Evolutionary conservation across 1,140 invertebrate species (phyloP), one percentile per base, ranked within the genome.

Genomic region (Diorhabda sublineata): DNA sequence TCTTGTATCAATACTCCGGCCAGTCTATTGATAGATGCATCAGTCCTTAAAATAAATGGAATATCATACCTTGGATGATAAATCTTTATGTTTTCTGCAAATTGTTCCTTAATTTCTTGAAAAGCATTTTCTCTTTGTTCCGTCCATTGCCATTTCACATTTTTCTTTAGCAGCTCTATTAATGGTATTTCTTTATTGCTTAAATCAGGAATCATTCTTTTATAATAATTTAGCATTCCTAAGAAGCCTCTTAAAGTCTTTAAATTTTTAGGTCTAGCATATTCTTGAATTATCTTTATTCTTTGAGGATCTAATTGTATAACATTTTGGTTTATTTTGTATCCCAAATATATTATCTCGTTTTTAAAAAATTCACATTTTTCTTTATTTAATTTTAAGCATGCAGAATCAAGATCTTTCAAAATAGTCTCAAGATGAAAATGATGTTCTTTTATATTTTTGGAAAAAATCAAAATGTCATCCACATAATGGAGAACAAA

Each of bases 1-100:
- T 26, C 44, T 43, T 82, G 78, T 72, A 80, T 79, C 47, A 81
- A 65, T 4, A 82, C 61, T 44, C 80, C 78, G 61, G 81, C 81
- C 41, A 83, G 57, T 45, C 81, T 72, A 60, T 70, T 56, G 42
- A 68, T 45, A 61, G 62, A 69, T 58, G 77, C 76, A 71, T 79
- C 76, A 57, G 75, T 74, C 7, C 75, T 66, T 58, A 79, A 75
- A 72, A 65, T 71, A 62, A 68, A 43, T 52, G 63, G 63, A 4
- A 52, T 9, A 47, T 5, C 56, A 9, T 64, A 64, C n/a, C 41
- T 43, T 11, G 63, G 63, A 57, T 64, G 63, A 56, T n/a, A 64
- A 64, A 64, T 52, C 41, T 64, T 64, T 11, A 57, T 11, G 6
- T 64, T n/a, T 11, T 47, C 5, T 8, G 42, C 0, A 41, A 64